Percentiles rank a stretch among this genome's conserved stretches.
Conservation (phyloP, 92 coral and sea anemone species). For the Blastomussa wellsi region DNA sequence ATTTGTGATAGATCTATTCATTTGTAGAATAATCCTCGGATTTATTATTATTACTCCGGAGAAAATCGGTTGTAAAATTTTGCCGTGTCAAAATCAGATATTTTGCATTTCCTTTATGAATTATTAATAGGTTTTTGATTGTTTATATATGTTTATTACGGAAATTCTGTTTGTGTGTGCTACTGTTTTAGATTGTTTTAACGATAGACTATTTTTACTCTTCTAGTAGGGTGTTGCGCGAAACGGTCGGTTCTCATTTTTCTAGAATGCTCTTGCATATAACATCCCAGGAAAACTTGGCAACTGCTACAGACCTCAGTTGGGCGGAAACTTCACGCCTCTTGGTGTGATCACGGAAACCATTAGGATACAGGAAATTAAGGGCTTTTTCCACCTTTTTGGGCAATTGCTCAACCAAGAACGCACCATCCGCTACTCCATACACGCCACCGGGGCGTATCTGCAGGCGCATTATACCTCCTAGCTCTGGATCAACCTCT, state of each 20-base stretch:
- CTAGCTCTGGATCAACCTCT: constrained; percentile 75
- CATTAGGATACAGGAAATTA: constrained; percentile 75
- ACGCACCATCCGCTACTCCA: constrained; percentile 85
- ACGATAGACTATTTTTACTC: too few relatives aligned
- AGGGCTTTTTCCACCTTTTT: constrained; percentile 66
- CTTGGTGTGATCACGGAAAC: constrained; percentile 56
- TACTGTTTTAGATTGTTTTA: too few relatives aligned
- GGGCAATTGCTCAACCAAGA: constrained; percentile 69
- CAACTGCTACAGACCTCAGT: constrained; percentile 74
- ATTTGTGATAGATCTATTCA: too few relatives aligned
- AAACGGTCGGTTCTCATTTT: background rate
- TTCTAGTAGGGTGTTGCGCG: too few relatives aligned
- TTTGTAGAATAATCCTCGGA: too few relatives aligned
- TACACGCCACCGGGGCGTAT: constrained; percentile 83
- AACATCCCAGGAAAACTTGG: constrained; percentile 86
- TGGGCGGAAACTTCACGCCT: constrained; percentile 68
- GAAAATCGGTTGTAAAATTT: too few relatives aligned
- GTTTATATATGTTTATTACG: too few relatives aligned
- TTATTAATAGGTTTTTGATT: too few relatives aligned
- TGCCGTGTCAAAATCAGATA: too few relatives aligned
- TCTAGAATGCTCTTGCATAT: constrained; percentile 70
- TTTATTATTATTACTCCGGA: too few relatives aligned
- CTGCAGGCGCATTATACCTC: constrained; percentile 65
- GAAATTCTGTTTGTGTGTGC: too few relatives aligned
- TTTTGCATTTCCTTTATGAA: too few relatives aligned